Percentiles rank a stretch among this genome's conserved stretches.
Evolutionary conservation across 2,113 vertebrate species (phyloP).

Genomic region (Oryzias melastigma): DNA sequence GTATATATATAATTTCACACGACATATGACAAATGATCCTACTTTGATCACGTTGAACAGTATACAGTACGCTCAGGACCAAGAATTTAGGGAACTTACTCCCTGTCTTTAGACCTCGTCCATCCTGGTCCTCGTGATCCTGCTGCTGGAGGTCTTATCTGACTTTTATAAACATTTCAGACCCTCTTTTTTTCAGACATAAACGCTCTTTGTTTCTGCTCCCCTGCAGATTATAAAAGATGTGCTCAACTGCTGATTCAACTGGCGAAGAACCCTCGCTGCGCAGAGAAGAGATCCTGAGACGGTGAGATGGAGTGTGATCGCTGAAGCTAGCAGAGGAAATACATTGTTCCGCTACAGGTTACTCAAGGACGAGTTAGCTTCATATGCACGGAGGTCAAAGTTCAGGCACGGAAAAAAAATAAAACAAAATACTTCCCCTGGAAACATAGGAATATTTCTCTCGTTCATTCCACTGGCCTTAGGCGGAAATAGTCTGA

Average conservation of each 20-base stretch:
- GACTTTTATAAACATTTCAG: constrained; percentile 1
- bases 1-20: too few relatives aligned
- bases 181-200: background rate
- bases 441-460: background rate
- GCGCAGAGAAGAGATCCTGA: constrained; percentile 71
- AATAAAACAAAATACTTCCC: background rate
- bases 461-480: background rate
- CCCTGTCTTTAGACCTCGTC: background rate
- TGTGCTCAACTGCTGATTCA: constrained; percentile 92
- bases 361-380: background rate
- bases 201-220: constrained; percentile 17
- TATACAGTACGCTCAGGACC: background rate
- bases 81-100: background rate
- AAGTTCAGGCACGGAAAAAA: background rate
- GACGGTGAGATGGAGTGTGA: constrained; percentile 41
- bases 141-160: background rate
- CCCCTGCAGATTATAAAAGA: constrained; percentile 86
- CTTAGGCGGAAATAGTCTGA: background rate
- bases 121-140: constrained; percentile 13
- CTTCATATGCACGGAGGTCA: background rate
- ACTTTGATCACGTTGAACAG: background rate
- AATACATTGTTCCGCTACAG: background rate
- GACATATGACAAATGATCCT: background rate
- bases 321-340: background rate
- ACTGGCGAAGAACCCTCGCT: constrained; percentile 88